Evolutionary conservation across 2,888 invertebrate species (phyloP), one percentile per base, ranked within the genome.

Genomic region (Oscheius sp.): DNA sequence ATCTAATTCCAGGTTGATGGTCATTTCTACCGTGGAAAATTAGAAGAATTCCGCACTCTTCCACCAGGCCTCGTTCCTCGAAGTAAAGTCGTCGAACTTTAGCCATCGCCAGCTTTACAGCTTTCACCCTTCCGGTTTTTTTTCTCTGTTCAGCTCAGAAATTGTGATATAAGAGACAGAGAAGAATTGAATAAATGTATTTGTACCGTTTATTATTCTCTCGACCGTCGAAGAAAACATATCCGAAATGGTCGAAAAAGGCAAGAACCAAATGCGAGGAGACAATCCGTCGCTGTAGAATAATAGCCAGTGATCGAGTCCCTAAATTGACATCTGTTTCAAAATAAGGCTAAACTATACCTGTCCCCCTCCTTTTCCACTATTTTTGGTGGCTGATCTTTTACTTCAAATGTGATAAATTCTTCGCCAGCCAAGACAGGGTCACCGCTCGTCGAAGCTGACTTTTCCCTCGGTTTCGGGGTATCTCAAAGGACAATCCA

Each of bases 41-140:
- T 76, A 49, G 80, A 80, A 35, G 76, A 77, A n/a, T 80, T 82
- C 75, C 78, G 78, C 59, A 79, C 78, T 9, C 61, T 82, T 0
- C 80, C 82, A n/a, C 76, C 82, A 18, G 82, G 82, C 3, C 73
- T 78, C 29, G 13, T 80, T n/a, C 80, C 80, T 1, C 78, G 77
- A 16, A 18, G 21, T 5, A 71, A 71, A 29, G 52, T 71, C 23
- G 61, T 71, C 52, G 66, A 66, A 2, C 46, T 70, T 41, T 66
- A 52, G 49, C 7, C 16, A 13, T 1, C 7, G 12, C 12, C 35
- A 1, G 43, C 23, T 1, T 23, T 12, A 3, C 12, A 52, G 66
- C 61, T 43, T 43, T 61, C 13, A 21, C 29, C n/a, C n/a, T 3
- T 27, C n/a, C 29, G 27, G 29, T 29, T 27, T 12, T n/a, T n/a